Evolutionary conservation across 2,888 invertebrate genomes (phyloP), one percentile per base, ranked within the genome.

Genomic region (Caenorhabditis sp.): DNA sequence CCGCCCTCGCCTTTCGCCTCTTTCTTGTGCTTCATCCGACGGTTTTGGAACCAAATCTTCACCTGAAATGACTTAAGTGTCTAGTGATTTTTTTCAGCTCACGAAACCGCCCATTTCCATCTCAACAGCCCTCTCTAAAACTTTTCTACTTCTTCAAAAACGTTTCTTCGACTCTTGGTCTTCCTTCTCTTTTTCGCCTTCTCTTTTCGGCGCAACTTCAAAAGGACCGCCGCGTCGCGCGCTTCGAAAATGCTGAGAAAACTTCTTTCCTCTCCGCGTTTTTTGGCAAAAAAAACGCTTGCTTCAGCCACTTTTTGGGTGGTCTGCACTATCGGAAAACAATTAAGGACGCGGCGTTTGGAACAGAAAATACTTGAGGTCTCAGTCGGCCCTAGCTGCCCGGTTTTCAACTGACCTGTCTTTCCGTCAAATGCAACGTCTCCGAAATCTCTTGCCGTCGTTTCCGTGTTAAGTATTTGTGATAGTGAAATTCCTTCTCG

Each of bases 11-110:
- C 82, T 52, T 87, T 87, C 30, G 73, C 72, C 61, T 87, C 86
- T 59, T 87, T 87, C 65, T 88, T 88, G 76, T 82, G 82, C 77
- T 88, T 88, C 88, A 88, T 88, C 52, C 88, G 82, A 24, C 88
- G 83, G 59, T 88, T 88, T 80, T 88, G 88, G 73, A 88, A 88
- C 88, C 87, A 88, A 58, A 87, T 88, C 71, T 88, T 88, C 15
- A 87, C 85, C 87, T 87, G 76, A 48, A 86, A 22, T 48, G 13
- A 17, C 32, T 20, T 45, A 17, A 24, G n/a, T 11, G n/a, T 37
- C 17, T 7, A 3, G 50, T 17, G 20, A 17, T n/a, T n/a, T n/a
- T n/a, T n/a, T n/a, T n/a, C n/a, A n/a, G n/a, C n/a, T n/a, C n/a
- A n/a, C n/a, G n/a, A n/a, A n/a, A n/a, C 24, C 22, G 22, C 46